phyloP scores from a whole-genome alignment of 2,888 invertebrate genomes.

The Schizaphis graminum region DNA sequence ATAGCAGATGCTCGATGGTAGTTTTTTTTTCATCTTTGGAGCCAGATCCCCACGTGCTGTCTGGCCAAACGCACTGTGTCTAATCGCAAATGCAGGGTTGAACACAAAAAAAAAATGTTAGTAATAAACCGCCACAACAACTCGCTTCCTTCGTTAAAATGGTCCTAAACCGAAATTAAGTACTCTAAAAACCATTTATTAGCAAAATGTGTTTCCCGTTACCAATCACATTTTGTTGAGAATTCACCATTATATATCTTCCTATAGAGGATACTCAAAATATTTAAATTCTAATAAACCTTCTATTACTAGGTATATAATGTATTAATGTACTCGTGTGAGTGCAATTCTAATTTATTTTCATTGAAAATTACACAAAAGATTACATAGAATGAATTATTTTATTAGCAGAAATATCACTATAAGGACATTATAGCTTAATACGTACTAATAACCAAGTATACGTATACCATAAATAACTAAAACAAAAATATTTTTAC shows the following conservation, averaged over 20 bases:
- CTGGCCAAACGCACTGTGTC: neutral
- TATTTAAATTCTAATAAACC: neutral
- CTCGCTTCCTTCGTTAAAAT: constrained; percentile 7
- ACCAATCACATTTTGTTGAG: neutral
- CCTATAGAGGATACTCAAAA: neutral
- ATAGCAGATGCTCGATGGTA: constrained; percentile 54
- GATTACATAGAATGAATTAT: neutral
- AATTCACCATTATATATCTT: neutral
- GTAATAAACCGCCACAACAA: neutral
- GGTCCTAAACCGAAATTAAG: constrained; percentile 38
- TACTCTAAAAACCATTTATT: constrained; percentile 39
- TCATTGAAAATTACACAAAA: neutral
- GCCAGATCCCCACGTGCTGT: constrained; percentile 26
- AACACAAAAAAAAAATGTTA: neutral
- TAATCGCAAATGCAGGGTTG: constrained; percentile 42
- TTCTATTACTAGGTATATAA: neutral
- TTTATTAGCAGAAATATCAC: neutral
- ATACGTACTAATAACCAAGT: neutral
- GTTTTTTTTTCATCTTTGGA: constrained; percentile 24
- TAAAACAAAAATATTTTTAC: neutral
- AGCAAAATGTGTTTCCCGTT: constrained; percentile 12
- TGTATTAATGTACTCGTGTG: neutral
- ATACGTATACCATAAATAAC: neutral
- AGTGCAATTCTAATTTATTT: neutral
- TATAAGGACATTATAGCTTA: neutral